Evolutionary conservation across 2,888 invertebrate species (phyloP).

Genomic region (Megalurothrips usitatus): DNA sequence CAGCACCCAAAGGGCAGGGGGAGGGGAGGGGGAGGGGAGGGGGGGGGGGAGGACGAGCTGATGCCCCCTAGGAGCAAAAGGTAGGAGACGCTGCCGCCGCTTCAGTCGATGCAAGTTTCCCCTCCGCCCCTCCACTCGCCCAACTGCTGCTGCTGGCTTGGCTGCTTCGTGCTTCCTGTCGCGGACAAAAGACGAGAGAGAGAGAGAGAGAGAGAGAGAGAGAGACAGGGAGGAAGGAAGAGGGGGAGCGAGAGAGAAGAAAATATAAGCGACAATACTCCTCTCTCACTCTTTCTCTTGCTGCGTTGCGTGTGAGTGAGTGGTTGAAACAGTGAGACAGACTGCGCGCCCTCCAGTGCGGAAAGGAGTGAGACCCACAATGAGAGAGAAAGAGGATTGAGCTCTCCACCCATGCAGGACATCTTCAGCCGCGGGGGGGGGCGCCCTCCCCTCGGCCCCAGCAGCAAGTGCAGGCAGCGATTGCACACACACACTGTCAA

Average conservation of each 20-base stretch:
- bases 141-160: background rate
- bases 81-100: no score
- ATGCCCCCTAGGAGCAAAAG: no score
- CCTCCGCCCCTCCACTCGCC: no score
- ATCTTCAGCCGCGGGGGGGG: background rate
- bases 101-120: no score
- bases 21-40: no score
- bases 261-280: constrained; percentile 21
- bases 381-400: background rate
- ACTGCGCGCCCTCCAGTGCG: background rate
- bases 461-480: background rate
- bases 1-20: no score
- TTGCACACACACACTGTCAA: no score
- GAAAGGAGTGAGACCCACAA: background rate
- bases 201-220: constrained; percentile 3
- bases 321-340: constrained; percentile 22
- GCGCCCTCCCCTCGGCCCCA: no score
- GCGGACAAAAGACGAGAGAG: background rate
- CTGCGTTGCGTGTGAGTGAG: background rate
- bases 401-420: background rate
- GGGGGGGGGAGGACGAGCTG: no score
- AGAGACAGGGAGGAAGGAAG: background rate
- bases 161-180: background rate
- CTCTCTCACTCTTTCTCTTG: no score
- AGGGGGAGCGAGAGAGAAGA: background rate